These are phyloP conservation scores for Chymomyza costata DNA, from an alignment of 1,140 invertebrate species.

Conservation along the genomic window DNA sequence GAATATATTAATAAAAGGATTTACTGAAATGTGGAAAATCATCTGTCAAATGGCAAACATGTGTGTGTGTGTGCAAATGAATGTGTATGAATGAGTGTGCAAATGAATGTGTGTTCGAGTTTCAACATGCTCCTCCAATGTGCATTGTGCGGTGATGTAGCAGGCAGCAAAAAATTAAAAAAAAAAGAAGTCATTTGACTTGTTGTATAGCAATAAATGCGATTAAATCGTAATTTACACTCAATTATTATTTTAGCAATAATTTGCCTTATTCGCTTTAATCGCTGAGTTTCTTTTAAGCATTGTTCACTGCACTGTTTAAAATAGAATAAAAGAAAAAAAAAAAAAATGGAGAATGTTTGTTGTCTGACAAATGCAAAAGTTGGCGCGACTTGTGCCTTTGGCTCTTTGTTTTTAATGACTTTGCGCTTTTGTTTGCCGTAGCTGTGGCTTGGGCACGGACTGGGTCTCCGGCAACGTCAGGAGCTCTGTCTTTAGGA, in stretches of 20 bases:
- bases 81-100: conserved; percentile 12
- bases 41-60: conserved; percentile 31
- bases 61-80: conserved; percentile 12
- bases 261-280: conserved; percentile 16
- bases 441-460: neutral
- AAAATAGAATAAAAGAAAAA: too few relatives aligned
- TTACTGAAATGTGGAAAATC: conserved; percentile 51
- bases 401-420: conserved; percentile 47
- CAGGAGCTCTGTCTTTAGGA: neutral
- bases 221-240: conserved; percentile 3
- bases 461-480: neutral
- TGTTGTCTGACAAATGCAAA: neutral
- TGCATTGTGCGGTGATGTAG: conserved; percentile 28
- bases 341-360: too few relatives aligned
- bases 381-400: conserved; percentile 27
- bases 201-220: conserved; percentile 36
- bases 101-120: too few relatives aligned
- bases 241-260: neutral
- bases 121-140: too few relatives aligned
- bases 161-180: conserved; percentile 20
- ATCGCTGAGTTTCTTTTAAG: neutral
- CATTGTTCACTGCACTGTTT: conserved; percentile 8
- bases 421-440: conserved; percentile 43
- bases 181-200: too few relatives aligned
- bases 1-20: neutral